Percentiles rank a stretch among this genome's conserved stretches.
Evolutionary conservation across 2,888 invertebrate genomes (phyloP).

Genomic region (Osmoderma eremita): DNA sequence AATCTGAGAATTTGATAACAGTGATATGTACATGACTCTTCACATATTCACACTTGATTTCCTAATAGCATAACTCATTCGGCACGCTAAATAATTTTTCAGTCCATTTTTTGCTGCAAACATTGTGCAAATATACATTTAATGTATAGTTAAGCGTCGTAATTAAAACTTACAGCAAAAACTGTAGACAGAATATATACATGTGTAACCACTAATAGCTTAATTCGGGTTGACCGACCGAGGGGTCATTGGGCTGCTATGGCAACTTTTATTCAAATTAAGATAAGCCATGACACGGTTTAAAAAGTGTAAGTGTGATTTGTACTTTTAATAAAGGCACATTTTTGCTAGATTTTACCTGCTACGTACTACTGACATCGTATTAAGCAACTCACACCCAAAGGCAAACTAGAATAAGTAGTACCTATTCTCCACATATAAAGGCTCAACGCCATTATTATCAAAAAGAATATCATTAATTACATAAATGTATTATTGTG

Average conservation of each 20-base stretch:
- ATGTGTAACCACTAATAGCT: neutral
- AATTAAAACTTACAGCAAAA: neutral
- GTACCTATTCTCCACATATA: too few relatives aligned
- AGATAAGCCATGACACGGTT: constrained; percentile 38
- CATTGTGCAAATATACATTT: too few relatives aligned
- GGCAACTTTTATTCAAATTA: constrained; percentile 36
- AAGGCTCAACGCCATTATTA: neutral
- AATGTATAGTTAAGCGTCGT: too few relatives aligned
- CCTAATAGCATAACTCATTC: too few relatives aligned
- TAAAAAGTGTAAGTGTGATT: constrained; percentile 27
- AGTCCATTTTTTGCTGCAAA: too few relatives aligned
- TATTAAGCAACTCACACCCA: constrained; percentile 25
- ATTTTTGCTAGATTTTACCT: constrained; percentile 15
- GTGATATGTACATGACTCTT: too few relatives aligned
- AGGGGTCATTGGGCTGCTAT: neutral
- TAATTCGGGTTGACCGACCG: constrained; percentile 1
- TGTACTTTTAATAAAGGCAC: constrained; percentile 30
- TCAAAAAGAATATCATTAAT: constrained; percentile 24
- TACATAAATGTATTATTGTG: neutral
- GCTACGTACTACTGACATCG: neutral
- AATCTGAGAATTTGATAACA: too few relatives aligned
- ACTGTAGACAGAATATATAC: too few relatives aligned
- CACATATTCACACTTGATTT: too few relatives aligned
- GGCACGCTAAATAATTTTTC: too few relatives aligned
- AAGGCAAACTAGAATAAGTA: constrained; percentile 9